Conservation (phyloP, 2,797 vertebrate species). For the Cyclopterus lumpus region DNA sequence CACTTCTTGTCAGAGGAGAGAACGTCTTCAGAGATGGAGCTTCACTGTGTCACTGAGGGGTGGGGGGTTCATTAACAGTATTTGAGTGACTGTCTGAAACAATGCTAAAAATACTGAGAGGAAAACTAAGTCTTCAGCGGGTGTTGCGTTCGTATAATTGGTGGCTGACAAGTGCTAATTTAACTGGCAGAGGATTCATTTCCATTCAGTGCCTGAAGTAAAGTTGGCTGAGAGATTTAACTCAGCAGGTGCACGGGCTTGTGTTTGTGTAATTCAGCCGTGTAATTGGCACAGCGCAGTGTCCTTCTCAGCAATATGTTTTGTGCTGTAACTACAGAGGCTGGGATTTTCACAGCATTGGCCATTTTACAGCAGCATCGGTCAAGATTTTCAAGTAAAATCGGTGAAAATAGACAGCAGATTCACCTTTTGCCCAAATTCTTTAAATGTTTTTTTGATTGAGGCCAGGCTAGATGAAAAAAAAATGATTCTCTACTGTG, state of each 20-base stretch:
- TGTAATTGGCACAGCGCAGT: slow-evolving; percentile 57
- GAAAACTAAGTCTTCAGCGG: slow-evolving; percentile 34
- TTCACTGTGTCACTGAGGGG: slow-evolving; percentile 17
- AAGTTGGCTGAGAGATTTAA: slow-evolving; percentile 52
- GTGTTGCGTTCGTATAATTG: slow-evolving; percentile 58
- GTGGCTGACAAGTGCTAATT: slow-evolving; percentile 68
- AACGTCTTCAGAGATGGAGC: slow-evolving; percentile 57
- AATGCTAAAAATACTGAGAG: slow-evolving; percentile 56
- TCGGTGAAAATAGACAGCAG: slow-evolving; percentile 16
- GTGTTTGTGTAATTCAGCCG: slow-evolving; percentile 62
- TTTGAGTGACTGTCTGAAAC: slow-evolving; percentile 50
- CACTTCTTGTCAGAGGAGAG: slow-evolving; percentile 55
- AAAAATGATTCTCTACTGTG: not conserved
- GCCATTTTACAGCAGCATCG: slow-evolving; percentile 19
- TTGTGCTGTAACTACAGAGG: slow-evolving; percentile 32
- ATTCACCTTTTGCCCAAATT: not conserved
- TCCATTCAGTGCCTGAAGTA: slow-evolving; percentile 54
- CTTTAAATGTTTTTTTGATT: too few species aligned
- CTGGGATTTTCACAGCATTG: slow-evolving; percentile 23
- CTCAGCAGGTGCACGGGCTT: slow-evolving; percentile 60
- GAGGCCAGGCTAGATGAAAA: too few species aligned
- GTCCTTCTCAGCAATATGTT: slow-evolving; percentile 56
- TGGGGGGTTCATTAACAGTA: slow-evolving; percentile 35
- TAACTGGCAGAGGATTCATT: slow-evolving; percentile 60
- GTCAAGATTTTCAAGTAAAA: slow-evolving; percentile 2